Conservation (phyloP, 2,797 vertebrate species). For the Semaprochilodus insignis region DNA sequence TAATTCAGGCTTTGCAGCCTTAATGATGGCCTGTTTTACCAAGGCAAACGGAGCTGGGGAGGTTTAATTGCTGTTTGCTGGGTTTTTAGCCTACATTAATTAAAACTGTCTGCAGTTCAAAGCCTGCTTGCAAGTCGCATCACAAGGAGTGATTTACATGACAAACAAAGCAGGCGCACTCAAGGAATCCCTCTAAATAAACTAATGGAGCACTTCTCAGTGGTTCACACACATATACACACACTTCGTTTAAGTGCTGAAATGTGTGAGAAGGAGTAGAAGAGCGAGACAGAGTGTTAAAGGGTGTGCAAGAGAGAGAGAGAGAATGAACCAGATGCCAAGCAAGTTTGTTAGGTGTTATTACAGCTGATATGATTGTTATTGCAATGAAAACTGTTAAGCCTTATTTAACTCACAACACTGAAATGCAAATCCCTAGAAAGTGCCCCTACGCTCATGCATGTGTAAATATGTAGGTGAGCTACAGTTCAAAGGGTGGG, state of each 20-base stretch:
- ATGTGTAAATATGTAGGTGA: no score
- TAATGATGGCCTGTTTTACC: conserved; percentile 39
- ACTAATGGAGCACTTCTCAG: conserved; percentile 31
- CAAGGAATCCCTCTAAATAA: conserved; percentile 38
- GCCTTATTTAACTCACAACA: neutral
- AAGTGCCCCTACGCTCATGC: neutral
- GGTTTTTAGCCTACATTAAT: conserved; percentile 46
- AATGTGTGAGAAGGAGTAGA: conserved; percentile 13
- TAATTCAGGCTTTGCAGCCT: neutral
- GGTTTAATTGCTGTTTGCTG: conserved; percentile 52
- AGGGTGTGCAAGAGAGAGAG: neutral
- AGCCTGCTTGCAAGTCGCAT: conserved; percentile 20
- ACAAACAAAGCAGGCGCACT: conserved; percentile 38
- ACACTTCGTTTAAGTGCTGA: neutral
- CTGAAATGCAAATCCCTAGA: neutral
- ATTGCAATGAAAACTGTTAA: conserved; percentile 34
- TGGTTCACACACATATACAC: conserved; percentile 19
- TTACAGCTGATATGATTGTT: conserved; percentile 35
- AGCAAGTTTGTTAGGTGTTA: conserved; percentile 18
- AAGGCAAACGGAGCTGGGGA: conserved; percentile 17
- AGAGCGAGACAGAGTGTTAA: neutral
- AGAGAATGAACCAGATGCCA: neutral
- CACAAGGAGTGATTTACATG: conserved; percentile 45
- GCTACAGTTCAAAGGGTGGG: neutral
- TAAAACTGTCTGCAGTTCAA: conserved; percentile 52